A percentile compares a stretch with the other conserved stretches of the same genome.
Conservation (phyloP, 2,113 vertebrate species). For the Brienomyrus brachyistius region DNA sequence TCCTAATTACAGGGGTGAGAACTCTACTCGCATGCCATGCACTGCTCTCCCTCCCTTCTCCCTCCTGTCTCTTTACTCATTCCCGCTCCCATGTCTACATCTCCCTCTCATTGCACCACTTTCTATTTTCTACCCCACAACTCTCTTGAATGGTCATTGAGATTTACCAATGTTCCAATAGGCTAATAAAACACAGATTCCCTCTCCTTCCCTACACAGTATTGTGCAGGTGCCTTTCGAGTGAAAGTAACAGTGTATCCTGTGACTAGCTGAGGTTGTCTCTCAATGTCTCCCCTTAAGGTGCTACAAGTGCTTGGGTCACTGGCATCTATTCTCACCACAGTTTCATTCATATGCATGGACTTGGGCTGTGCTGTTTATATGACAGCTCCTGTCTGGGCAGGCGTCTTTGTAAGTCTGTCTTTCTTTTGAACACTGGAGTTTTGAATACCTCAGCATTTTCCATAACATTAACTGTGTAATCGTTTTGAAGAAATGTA, state of each 20-base stretch:
- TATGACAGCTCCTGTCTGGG: slow-evolving; percentile 54
- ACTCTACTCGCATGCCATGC: not conserved
- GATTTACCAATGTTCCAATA: not conserved
- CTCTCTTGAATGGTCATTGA: not conserved
- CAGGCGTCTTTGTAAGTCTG: slow-evolving; percentile 52
- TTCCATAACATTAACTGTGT: not conserved
- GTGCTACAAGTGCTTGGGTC: slow-evolving; percentile 52
- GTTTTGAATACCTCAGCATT: not conserved
- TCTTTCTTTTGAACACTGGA: not conserved
- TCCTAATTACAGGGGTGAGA: slow-evolving; percentile 56
- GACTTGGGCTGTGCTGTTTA: slow-evolving; percentile 49
- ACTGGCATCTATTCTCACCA: slow-evolving; percentile 42
- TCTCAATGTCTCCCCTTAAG: slow-evolving; percentile 32
- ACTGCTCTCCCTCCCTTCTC: not conserved
- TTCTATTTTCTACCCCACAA: not conserved
- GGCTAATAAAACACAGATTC: not conserved
- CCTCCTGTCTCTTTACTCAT: not conserved
- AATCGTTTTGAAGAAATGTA: not conserved
- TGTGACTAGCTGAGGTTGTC: not conserved
- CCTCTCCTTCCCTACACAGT: not conserved
- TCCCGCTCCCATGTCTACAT: not conserved
- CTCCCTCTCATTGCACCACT: not conserved
- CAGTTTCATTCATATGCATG: slow-evolving; percentile 52
- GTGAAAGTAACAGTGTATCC: not conserved
- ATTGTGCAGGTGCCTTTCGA: not conserved